Evolutionary conservation across 2,888 invertebrate species (phyloP), one percentile per base, ranked within the genome.

Genomic region (Gasteruption jaculator): DNA sequence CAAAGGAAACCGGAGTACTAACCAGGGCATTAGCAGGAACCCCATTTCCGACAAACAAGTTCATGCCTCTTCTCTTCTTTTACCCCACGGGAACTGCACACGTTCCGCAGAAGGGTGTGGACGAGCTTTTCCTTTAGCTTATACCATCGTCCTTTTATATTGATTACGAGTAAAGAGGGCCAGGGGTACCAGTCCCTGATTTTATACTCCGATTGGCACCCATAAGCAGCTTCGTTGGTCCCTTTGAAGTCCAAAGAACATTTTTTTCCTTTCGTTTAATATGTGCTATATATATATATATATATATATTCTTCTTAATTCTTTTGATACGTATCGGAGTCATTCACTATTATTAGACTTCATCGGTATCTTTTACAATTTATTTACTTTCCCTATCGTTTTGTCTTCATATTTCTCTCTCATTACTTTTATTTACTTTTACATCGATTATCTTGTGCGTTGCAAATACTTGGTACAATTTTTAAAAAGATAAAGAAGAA

Each of bases 1-100:
- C 61, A 62, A 60, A 62, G 57, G 58, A 59, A 58, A 55, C 53
- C 53, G 57, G 57, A 56, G 63, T 62, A 65, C 65, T 64, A 66
- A 66, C 63, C 66, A 60, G 63, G 65, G 62, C 66, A 66, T 66
- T 65, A 67, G 60, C 60, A 57, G 62, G 57, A 57, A 56, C 57
- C 61, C 56, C 56, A 56, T 58, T 61, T 60, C 60, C 60, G 60
- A 63, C 61, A 59, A 63, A 63, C 63, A 61, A 63, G 57, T 59
- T 55, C 55, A 57, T 39, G 24, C 27, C 20, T 8, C 24, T 31
- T 32, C 22, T 35, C 27, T 15, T 19, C 30, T 35, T 21, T 29
- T 30, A 16, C 38, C 43, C 46, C 34, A 31, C 46, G 45, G 45
- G 32, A 46, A 42, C 22, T 45, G 34, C 8, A 44, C 46, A 46